Evolutionary conservation across 2,797 vertebrate genomes (phyloP).

Genomic region (Neosalanx taihuensis): DNA sequence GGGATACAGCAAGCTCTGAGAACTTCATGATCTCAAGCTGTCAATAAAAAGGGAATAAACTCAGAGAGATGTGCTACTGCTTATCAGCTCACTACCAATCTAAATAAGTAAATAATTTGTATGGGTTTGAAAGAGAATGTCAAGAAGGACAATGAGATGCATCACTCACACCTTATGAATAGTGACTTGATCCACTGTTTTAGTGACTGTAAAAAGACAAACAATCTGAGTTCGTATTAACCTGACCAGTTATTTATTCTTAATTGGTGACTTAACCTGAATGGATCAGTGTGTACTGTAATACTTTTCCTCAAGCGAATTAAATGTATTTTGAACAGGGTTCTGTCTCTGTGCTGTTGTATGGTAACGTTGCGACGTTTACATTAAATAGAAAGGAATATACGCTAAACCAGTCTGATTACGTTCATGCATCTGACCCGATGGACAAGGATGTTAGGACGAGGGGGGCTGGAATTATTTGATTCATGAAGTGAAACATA

Average conservation of each 20-base stretch:
- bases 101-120: constrained; percentile 57
- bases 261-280: constrained; percentile 74
- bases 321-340: constrained; percentile 68
- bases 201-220: constrained; percentile 66
- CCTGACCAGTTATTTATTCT: constrained; percentile 81
- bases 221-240: constrained; percentile 66
- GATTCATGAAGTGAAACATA: neutral
- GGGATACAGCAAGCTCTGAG: neutral
- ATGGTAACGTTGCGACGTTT: neutral
- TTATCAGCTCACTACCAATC: constrained; percentile 50
- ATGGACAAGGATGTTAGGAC: no score
- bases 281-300: constrained; percentile 74
- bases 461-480: no score
- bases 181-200: constrained; percentile 63
- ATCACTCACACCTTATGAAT: constrained; percentile 52
- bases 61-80: constrained; percentile 48
- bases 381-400: neutral
- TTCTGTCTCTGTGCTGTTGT: constrained; percentile 15
- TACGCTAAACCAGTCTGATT: neutral
- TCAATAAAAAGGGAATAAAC: constrained; percentile 65
- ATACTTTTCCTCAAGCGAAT: constrained; percentile 68
- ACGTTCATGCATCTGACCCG: no score
- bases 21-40: constrained; percentile 22
- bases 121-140: constrained; percentile 42
- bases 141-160: constrained; percentile 43